These are phyloP conservation scores for Babyrousa celebensis DNA, from an alignment of 2,797 vertebrate species.

Conservation along the genomic window DNA sequence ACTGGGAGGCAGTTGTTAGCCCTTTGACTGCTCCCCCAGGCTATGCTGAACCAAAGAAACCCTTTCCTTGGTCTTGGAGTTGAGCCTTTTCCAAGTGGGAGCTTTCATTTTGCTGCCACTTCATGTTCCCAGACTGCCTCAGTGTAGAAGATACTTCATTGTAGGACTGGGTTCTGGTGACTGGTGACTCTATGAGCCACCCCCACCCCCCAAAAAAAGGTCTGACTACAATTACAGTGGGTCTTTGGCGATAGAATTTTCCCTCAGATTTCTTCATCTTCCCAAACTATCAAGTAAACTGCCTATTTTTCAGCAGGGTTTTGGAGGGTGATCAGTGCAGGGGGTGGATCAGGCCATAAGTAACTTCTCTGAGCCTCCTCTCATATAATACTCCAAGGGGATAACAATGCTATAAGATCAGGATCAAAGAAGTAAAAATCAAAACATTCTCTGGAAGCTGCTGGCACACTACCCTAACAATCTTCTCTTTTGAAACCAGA, in stretches of 20 bases:
- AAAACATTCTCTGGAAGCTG: not conserved
- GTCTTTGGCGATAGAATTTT: not conserved
- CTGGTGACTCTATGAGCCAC: not conserved
- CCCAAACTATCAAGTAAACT: not conserved
- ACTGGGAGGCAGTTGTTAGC: not conserved
- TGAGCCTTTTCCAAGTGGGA: not conserved
- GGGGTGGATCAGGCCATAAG: accelerated
- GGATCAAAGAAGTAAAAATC: not conserved
- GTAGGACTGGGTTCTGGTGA: not conserved
- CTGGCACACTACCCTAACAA: not conserved
- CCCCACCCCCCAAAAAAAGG: not conserved
- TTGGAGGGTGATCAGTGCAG: not conserved
- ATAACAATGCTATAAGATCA: not conserved
- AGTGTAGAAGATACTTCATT: not conserved
- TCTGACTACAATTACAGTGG: not conserved
- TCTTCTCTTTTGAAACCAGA: slow-evolving; percentile 30
- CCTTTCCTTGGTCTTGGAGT: not conserved
- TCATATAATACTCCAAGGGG: not conserved
- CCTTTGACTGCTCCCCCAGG: not conserved
- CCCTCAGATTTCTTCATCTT: not conserved
- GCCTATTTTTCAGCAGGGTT: not conserved
- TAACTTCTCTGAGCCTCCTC: not conserved
- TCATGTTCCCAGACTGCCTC: accelerated
- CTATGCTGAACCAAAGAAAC: not conserved
- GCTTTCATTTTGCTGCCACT: not conserved